These are phyloP conservation scores for Paguma larvata DNA, from an alignment of 2,797 vertebrate species.

Conservation along the genomic window DNA sequence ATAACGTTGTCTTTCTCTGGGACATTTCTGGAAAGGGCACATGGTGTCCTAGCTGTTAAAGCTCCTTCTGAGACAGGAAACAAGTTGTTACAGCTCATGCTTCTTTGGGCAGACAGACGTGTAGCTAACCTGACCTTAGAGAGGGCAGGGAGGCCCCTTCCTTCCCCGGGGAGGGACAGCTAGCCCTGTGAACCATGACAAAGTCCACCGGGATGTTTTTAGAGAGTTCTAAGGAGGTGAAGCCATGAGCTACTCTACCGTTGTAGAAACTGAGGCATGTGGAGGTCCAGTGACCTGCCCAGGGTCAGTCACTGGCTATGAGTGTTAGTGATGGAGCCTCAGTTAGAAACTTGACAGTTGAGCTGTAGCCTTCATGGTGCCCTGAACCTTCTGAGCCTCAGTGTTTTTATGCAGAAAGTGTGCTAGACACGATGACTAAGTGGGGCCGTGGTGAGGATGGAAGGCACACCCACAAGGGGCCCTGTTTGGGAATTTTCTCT, in stretches of 20 bases:
- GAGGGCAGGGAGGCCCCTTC: accelerated
- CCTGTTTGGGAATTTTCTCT: neutral
- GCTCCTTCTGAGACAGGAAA: neutral
- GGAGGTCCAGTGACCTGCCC: neutral
- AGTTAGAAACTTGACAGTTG: neutral
- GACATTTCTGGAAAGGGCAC: neutral
- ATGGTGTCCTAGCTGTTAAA: neutral
- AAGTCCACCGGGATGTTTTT: no score
- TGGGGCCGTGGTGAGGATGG: neutral
- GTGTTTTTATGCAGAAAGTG: no score
- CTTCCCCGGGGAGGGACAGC: neutral
- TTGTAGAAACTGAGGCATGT: neutral
- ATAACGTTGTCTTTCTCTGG: no score
- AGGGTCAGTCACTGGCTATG: neutral
- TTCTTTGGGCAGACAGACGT: neutral
- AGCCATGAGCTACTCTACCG: neutral
- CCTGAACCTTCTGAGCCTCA: neutral
- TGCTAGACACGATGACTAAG: accelerated
- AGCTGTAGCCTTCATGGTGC: accelerated
- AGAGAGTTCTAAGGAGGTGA: neutral
- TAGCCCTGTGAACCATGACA: accelerated
- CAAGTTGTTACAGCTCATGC: accelerated
- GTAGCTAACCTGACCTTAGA: no score
- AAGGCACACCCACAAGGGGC: no score
- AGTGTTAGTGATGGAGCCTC: no score